Evolutionary conservation across 2,888 invertebrate genomes (phyloP).

Genomic region (Dryobota labecula): DNA sequence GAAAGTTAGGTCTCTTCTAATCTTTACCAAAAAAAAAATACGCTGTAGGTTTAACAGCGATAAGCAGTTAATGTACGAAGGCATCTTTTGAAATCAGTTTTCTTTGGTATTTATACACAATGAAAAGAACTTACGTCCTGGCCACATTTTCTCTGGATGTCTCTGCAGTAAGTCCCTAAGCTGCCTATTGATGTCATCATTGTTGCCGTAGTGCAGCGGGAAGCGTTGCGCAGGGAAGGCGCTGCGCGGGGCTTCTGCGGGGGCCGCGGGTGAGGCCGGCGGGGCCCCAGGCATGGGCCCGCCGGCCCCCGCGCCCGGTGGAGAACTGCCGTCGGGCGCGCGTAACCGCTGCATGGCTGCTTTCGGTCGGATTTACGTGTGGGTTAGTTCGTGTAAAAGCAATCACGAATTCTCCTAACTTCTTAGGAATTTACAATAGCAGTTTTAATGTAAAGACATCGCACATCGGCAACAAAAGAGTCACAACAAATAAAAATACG

Average conservation of each 20-base stretch:
- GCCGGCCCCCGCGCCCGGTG: conserved; percentile 69
- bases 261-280: conserved; percentile 71
- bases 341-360: conserved; percentile 88
- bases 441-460: too few species aligned
- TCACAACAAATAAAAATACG: too few species aligned
- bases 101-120: not conserved
- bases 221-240: conserved; percentile 86
- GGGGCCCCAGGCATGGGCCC: conserved; percentile 46
- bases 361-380: conserved; percentile 66
- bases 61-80: not conserved
- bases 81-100: not conserved
- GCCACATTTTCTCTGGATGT: conserved; percentile 92
- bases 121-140: conserved; percentile 81
- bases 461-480: too few species aligned
- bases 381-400: conserved; percentile 40
- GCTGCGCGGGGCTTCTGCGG: conserved; percentile 81
- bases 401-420: not conserved
- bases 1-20: not conserved
- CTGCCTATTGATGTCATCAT: conserved; percentile 92
- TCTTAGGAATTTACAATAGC: not conserved
- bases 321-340: conserved; percentile 77
- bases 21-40: not conserved
- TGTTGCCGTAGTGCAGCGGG: conserved; percentile 88
- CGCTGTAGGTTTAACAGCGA: not conserved
- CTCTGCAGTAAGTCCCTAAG: conserved; percentile 95